A percentile compares a stretch with the other conserved stretches of the same genome.
Evolutionary conservation across 2,888 invertebrate genomes (phyloP).

Genomic region (Leistus spinibarbis): DNA sequence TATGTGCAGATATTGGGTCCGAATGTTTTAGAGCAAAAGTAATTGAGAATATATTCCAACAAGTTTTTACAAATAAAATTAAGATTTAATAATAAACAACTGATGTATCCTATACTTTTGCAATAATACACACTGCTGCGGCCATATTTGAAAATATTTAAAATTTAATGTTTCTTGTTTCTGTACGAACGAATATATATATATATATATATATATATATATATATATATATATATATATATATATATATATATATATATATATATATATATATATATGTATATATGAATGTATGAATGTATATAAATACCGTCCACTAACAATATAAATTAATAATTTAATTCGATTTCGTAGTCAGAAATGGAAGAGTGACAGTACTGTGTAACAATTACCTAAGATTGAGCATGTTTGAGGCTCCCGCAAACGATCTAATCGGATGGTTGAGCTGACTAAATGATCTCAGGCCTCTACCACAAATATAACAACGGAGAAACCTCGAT

Average conservation of each 20-base stretch:
- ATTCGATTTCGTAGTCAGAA: slow-evolving; percentile 37
- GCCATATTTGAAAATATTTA: too few species aligned
- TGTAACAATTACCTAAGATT: slow-evolving; percentile 37
- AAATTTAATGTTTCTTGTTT: neutral
- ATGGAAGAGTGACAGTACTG: slow-evolving; percentile 39
- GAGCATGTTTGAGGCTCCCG: slow-evolving; percentile 43
- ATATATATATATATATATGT: slow-evolving; percentile 15
- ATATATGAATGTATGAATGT: slow-evolving; percentile 23
- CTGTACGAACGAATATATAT: neutral
- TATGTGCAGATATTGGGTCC: too few species aligned
- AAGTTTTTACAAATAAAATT: too few species aligned
- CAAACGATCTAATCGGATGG: slow-evolving; percentile 44
- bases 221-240: neutral
- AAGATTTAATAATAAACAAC: too few species aligned
- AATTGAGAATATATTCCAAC: too few species aligned
- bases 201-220: neutral
- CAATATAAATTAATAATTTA: slow-evolving; percentile 33
- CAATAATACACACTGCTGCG: too few species aligned
- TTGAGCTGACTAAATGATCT: slow-evolving; percentile 43
- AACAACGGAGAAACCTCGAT: slow-evolving; percentile 39
- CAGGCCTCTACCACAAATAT: slow-evolving; percentile 38
- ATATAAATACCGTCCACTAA: slow-evolving; percentile 31
- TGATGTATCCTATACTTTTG: too few species aligned
- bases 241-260: neutral
- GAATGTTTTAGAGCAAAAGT: too few species aligned